Percentiles rank a stretch among this genome's conserved stretches.
phyloP scores from a whole-genome alignment of 2,888 invertebrate genomes.

The Neocrepidodera transversa region DNA sequence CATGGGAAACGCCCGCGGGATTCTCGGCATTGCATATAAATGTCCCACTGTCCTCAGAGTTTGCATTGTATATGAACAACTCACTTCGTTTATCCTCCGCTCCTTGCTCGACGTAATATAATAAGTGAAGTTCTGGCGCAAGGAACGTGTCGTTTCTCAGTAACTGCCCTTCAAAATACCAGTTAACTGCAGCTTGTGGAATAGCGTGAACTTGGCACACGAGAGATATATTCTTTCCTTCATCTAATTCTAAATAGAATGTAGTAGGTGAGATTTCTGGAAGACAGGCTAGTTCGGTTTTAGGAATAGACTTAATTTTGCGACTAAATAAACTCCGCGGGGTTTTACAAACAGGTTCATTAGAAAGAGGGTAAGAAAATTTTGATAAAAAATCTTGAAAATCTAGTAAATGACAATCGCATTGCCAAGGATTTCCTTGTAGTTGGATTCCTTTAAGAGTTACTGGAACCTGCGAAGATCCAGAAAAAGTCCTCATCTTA shows the following conservation, averaged over 20 bases:
- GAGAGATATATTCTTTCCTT: constrained; percentile 81
- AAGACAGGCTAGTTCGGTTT: constrained; percentile 78
- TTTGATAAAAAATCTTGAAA: constrained; percentile 79
- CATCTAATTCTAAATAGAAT: constrained; percentile 76
- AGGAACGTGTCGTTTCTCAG: constrained; percentile 77
- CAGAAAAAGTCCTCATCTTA: constrained; percentile 75
- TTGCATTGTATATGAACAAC: constrained; percentile 78
- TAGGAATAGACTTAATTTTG: constrained; percentile 69
- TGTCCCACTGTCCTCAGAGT: constrained; percentile 81
- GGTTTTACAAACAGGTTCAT: constrained; percentile 78
- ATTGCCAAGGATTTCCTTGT: constrained; percentile 88
- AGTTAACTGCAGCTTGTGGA: constrained; percentile 80
- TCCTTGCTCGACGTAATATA: constrained; percentile 75
- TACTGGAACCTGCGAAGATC: constrained; percentile 72
- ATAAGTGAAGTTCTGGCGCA: constrained; percentile 69
- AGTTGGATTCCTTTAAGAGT: constrained; percentile 80
- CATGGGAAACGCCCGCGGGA: constrained; percentile 78
- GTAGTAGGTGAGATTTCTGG: constrained; percentile 79
- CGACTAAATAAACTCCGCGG: constrained; percentile 70
- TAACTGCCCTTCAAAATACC: constrained; percentile 82
- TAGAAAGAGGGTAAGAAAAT: constrained; percentile 78
- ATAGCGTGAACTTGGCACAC: constrained; percentile 78
- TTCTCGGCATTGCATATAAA: constrained; percentile 87
- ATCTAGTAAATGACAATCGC: constrained; percentile 82
- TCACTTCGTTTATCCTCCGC: constrained; percentile 77